These are phyloP conservation scores for Clitarchus hookeri DNA, from an alignment of 2,888 invertebrate species.

Conservation along the genomic window DNA sequence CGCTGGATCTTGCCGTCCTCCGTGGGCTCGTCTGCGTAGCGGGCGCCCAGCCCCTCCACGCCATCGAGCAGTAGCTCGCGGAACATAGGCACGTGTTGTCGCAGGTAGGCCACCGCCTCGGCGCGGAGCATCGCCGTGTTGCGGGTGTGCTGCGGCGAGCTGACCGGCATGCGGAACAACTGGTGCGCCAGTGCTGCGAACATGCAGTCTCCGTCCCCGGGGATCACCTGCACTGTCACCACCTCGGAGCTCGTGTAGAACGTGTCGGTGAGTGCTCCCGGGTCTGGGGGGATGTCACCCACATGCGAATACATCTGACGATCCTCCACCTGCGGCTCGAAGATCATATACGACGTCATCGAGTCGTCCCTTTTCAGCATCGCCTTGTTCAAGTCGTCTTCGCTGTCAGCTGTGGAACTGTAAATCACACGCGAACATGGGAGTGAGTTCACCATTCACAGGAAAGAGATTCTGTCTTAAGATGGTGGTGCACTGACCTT, in stretches of 20 bases:
- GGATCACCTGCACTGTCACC: neutral
- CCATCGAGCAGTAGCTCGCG: neutral
- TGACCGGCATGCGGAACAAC: neutral
- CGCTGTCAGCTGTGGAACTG: no score
- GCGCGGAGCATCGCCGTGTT: neutral
- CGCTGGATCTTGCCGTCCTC: neutral
- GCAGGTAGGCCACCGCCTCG: neutral
- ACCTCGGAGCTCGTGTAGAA: neutral
- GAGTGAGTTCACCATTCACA: no score
- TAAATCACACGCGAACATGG: no score
- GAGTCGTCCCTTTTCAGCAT: neutral
- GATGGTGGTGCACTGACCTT: no score
- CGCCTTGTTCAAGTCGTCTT: no score
- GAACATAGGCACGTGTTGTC: neutral
- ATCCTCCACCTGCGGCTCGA: neutral
- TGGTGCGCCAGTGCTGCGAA: neutral
- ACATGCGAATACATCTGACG: neutral
- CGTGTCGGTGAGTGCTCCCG: neutral
- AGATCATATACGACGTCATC: neutral
- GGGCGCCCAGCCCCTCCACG: neutral
- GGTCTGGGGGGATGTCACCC: neutral
- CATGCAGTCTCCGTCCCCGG: neutral
- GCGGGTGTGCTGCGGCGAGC: neutral
- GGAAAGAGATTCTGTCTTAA: no score
- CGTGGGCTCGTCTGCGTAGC: neutral